Conservation (phyloP, 92 coral and sea anemone species). For the Bergia sp. region DNA sequence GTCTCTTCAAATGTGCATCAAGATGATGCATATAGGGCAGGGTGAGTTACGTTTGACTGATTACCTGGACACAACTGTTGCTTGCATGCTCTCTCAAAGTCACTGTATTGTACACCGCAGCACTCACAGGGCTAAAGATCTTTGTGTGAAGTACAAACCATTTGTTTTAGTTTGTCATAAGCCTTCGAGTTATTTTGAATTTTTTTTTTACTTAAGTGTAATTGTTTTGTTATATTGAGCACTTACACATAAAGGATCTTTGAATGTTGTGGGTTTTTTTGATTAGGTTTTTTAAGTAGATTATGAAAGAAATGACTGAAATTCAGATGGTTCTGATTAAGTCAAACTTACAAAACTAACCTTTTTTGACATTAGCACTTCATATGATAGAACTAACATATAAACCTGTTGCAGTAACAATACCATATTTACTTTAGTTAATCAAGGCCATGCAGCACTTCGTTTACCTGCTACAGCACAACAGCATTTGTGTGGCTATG, state of each 20-base stretch:
- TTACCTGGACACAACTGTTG: neutral
- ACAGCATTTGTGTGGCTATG: too few relatives aligned
- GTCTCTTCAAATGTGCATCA: slow-evolving; percentile 82
- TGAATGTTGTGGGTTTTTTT: neutral
- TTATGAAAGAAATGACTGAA: neutral
- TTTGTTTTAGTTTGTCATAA: neutral
- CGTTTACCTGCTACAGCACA: too few relatives aligned
- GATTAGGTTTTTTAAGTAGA: neutral
- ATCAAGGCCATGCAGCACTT: neutral
- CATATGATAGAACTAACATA: neutral
- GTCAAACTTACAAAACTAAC: too few relatives aligned
- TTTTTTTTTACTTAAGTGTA: too few relatives aligned
- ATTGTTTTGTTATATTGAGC: neutral
- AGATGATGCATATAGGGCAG: slow-evolving; percentile 95
- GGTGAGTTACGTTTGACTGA: slow-evolving; percentile 72
- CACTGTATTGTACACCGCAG: neutral
- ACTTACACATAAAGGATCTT: neutral
- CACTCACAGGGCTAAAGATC: neutral
- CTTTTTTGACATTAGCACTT: neutral
- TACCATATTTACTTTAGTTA: neutral
- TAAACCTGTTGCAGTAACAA: neutral
- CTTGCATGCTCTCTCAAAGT: neutral
- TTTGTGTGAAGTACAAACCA: neutral
- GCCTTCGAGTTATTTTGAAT: too few relatives aligned
- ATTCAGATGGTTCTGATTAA: too few relatives aligned